Base-by-base conservation (phyloP, 2,797 vertebrate species). In the Poecile montanus region DNA sequence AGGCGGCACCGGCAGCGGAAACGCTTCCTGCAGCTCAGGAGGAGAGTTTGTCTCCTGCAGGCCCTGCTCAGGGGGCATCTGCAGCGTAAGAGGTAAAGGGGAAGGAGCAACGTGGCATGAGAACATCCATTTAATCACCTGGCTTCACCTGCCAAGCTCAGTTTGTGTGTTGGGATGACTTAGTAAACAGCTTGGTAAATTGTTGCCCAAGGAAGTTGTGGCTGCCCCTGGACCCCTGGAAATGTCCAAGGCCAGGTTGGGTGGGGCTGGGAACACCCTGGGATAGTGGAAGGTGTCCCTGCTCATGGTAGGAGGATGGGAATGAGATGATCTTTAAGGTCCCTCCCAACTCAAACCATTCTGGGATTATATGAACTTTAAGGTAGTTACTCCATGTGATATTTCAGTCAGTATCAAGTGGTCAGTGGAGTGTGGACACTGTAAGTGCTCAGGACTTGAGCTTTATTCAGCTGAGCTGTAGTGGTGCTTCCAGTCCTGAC, bases 31-130 rank as follows among this genome's bases (percentile, higher is more conserved):
- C 97, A 94, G 32, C 97, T 93, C 87, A 97, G 89, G 78, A 93
- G 65, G 13, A 97, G 97, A 6, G 93, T 98, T 62, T 98, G 98
- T 70, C 98, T 98, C 72, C 97, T 99, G 73, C 99, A 99, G 96
- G 99, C 99, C 20, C 66, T 99, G 78, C 98, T 97, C 96, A 98
- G 99, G 91, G 99, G 99, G 16, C 96, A 98, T 80, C 98, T 99
- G 0, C 98, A 99, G 88, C 98, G 99, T 17, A 98, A 97, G 91
- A 98, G 99, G 99, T 99, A 97, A 94, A 47, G 51, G n/a, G 26
- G n/a, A 45, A 78, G 85, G n/a, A 53, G 61, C 22, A 17, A 1
- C 0, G 1, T 4, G 40, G 22, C 29, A 7, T 4, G 10, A 10
- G 75, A 89, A 50, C 6, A 1, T 10, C 16, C 2, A 40, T 86